Percentiles rank a stretch among this genome's conserved stretches.
These are phyloP conservation scores for Callionymus lyra DNA, from an alignment of 2,113 vertebrate species.

Conservation along the genomic window DNA sequence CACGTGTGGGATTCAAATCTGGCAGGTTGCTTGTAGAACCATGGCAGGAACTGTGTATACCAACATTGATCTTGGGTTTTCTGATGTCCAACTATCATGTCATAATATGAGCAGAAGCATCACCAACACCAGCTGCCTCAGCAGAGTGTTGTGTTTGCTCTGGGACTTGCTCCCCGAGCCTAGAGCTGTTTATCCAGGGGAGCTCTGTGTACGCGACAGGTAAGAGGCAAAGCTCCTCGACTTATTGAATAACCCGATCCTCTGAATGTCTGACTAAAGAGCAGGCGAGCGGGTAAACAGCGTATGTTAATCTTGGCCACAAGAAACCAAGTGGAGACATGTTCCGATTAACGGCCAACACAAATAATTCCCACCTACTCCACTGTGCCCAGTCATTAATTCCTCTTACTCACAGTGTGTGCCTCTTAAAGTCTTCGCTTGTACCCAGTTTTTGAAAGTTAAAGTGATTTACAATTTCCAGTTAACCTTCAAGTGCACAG, in stretches of 20 bases:
- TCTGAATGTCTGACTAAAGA: background rate
- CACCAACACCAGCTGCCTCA: slow-evolving; percentile 14
- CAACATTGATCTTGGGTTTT: slow-evolving; percentile 2
- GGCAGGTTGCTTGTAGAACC: background rate
- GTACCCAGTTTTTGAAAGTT: background rate
- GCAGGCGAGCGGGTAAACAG: slow-evolving; percentile 11
- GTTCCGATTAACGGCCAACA: slow-evolving; percentile 12
- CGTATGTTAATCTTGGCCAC: slow-evolving; percentile 32
- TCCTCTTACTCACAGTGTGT: background rate
- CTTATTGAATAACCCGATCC: slow-evolving; percentile 4
- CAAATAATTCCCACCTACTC: slow-evolving; percentile 14
- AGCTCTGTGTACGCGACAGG: slow-evolving; percentile 5
- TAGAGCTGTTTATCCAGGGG: slow-evolving; percentile 23
- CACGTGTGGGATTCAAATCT: slow-evolving; percentile 1
- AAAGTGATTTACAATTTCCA: too few species aligned
- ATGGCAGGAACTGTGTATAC: slow-evolving; percentile 6
- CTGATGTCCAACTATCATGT: slow-evolving; percentile 11
- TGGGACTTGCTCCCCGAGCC: slow-evolving; percentile 15
- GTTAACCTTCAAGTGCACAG: too few species aligned
- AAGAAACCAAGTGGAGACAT: slow-evolving; percentile 13
- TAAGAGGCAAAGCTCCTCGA: slow-evolving; percentile 19
- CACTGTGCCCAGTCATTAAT: background rate
- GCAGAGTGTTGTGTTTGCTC: slow-evolving; percentile 31
- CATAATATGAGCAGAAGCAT: slow-evolving; percentile 11
- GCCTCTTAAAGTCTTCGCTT: background rate